Evolutionary conservation across 2,797 vertebrate genomes (phyloP), one percentile per base, ranked within the genome.

Genomic region (Pipistrellus kuhlii): DNA sequence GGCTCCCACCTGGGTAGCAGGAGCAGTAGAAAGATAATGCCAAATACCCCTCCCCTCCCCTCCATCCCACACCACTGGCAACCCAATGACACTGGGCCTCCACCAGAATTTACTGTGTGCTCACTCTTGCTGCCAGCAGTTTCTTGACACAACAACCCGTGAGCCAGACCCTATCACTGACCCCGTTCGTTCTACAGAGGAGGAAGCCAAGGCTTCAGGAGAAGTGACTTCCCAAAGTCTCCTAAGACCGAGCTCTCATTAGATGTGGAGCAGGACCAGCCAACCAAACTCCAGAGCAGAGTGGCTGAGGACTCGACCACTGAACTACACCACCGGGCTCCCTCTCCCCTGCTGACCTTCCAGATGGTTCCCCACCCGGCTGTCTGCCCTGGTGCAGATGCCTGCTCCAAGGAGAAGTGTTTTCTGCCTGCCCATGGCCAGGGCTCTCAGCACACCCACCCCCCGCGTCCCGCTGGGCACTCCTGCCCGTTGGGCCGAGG

Each of bases 291-390:
- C 48, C 21, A 23, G 7, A 73, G 44, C 38, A 18, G 23, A 72
- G 81, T 1, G 6, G 13, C 32, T 18, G 0, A 62, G n/a, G 13
- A 0, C 18, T 4, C 27, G 44, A n/a, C 80, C 66, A 55, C 5
- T 27, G 23, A 0, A 14, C 55, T 38, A 23, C 0, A 44, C 27
- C 18, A 14, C 25, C 44, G 20, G 8, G 25, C 1, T 27, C 76
- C 59, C 59, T 46, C 23, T 57, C 17, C 62, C 13, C 17, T 27
- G 73, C 46, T 30, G 0, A 57, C 14, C 35, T 66, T 90, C 44
- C 20, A 55, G 23, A 21, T 35, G 30, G 14, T 25, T n/a, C 83
- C 38, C 38, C 30, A 41, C 25, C 78, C 72, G 27, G 27, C 30
- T 38, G 4, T 38, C 41, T 25, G 53, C 30, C 81, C 44, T 17